Base-by-base conservation (phyloP, 2,888 invertebrate genomes). In the Chloroclystis v-ata region DNA sequence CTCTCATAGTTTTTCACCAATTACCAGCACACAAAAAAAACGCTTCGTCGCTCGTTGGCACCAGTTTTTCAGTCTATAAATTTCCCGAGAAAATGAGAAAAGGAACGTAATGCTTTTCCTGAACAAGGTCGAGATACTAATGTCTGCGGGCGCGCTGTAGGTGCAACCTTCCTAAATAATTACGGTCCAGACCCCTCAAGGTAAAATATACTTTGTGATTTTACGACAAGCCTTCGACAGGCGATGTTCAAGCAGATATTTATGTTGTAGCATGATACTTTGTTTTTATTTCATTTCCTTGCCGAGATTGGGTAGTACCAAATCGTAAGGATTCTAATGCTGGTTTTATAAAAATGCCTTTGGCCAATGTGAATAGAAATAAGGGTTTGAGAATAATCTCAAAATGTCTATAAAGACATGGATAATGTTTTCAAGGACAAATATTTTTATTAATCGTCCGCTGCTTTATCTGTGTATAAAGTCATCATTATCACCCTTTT, bases 201-300 rank as follows among this genome's bases (percentile, higher is more conserved):
- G 48, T 61, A 52, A 57, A 62, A 66, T 69, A 66, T 65, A 63
- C 59, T 50, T 48, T 54, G 61, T 56, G 61, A 65, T 69, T 65
- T 63, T 64, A 60, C 57, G 57, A 54, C 52, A 47, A 47, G 47
- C 52, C 52, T 56, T 54, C 50, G 26, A 39, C 37, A 29, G 43
- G 46, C 44, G 30, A 49, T 53, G 43, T 52, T 54, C 49, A 42
- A 37, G 33, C 32, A 30, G 41, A 26, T 50, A 45, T 48, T 44
- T 52, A 39, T 49, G 47, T 37, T 28, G 28, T 41, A 43, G 28
- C 30, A 45, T 1, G 24, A 11, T 37, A 12, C 42, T 40, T 16
- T 52, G 20, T 38, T 47, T 42, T 44, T 44, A 47, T 51, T 46
- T 38, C 38, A 43, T 43, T 46, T 24, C 41, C 43, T 25, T 38